Conservation (phyloP, 2,797 vertebrate genomes). For the Thunnus albacares region DNA sequence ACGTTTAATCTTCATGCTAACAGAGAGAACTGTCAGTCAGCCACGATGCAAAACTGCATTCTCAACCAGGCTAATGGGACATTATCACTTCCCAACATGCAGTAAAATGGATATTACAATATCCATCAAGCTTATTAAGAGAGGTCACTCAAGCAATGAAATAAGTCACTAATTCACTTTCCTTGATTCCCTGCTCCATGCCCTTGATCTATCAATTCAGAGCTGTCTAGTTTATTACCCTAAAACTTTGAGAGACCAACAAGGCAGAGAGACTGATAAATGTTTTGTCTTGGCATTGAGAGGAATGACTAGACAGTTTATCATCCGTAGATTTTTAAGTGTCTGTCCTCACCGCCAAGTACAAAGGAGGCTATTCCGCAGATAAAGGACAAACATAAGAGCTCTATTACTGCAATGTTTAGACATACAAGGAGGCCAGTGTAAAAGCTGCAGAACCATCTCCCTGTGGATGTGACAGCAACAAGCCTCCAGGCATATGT, state of each 20-base stretch:
- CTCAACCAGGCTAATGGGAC: constrained; percentile 39
- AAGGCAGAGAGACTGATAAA: constrained; percentile 17
- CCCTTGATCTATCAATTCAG: constrained; percentile 31
- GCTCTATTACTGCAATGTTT: constrained; percentile 23
- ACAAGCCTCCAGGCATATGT: constrained; percentile 9
- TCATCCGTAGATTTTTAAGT: constrained; percentile 40
- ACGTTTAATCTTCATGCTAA: constrained; percentile 32
- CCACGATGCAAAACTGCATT: constrained; percentile 69
- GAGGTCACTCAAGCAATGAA: constrained; percentile 30
- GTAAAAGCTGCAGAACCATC: constrained; percentile 19
- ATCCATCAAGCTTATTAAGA: constrained; percentile 26
- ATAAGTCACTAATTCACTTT: constrained; percentile 38
- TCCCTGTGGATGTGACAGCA: background rate
- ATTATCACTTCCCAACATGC: constrained; percentile 55
- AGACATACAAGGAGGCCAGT: background rate
- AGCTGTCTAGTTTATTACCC: constrained; percentile 20
- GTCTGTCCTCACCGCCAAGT: constrained; percentile 24
- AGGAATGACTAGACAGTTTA: constrained; percentile 25
- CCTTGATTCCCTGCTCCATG: constrained; percentile 45
- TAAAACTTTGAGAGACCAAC: constrained; percentile 23
- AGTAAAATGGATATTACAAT: constrained; percentile 36
- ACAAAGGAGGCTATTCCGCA: constrained; percentile 21
- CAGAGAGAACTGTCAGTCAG: constrained; percentile 25
- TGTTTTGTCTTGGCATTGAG: constrained; percentile 24
- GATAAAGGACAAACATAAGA: constrained; percentile 15